Evolutionary conservation across 2,888 invertebrate genomes (phyloP), one percentile per base, ranked within the genome.

Genomic region (Carterocephalus palaemon): DNA sequence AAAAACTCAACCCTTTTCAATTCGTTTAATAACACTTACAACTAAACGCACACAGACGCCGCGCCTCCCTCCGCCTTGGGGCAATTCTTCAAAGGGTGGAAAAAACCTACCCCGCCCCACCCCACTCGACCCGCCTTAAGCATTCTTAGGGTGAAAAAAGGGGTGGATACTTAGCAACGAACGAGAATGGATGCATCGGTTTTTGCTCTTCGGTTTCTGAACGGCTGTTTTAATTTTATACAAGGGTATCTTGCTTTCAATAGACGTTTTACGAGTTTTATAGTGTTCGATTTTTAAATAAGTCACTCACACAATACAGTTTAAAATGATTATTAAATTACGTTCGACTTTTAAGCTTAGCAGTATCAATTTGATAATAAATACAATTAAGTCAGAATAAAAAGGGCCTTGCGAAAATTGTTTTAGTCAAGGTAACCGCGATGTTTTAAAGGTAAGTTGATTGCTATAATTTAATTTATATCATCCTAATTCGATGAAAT

Each of bases 41-140:
- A 76, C 75, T 67, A 72, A 56, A 67, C 68, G 57, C 78, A 71
- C 80, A 76, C 74, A 70, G 41, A 29, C 57, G 54, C 60, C 57
- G 56, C 60, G 69, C 74, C 70, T 60, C 81, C 79, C 70, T 73
- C 67, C 70, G 81, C 82, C 81, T 82, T 82, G 70, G 82, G 82
- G 81, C 81, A 82, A 84, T 85, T 85, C 84, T 85, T 85, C 84
- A 83, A 84, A 83, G 84, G 85, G 85, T 76, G 83, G 82, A 85
- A 85, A 85, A 85, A 85, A 75, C 75, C 70, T 68, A 55, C 56
- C 55, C 56, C 54, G 41, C 62, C 63, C 62, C 64, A 68, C 54
- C 59, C 63, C 57, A 49, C 56, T 53, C 60, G 67, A 65, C 75
- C 80, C 83, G 81, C 84, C 85, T 84, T 84, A 75, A 71, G 77